These are phyloP conservation scores for Machaerirhynchus nigripectus DNA, from an alignment of 2,113 vertebrate genomes.

Conservation along the genomic window DNA sequence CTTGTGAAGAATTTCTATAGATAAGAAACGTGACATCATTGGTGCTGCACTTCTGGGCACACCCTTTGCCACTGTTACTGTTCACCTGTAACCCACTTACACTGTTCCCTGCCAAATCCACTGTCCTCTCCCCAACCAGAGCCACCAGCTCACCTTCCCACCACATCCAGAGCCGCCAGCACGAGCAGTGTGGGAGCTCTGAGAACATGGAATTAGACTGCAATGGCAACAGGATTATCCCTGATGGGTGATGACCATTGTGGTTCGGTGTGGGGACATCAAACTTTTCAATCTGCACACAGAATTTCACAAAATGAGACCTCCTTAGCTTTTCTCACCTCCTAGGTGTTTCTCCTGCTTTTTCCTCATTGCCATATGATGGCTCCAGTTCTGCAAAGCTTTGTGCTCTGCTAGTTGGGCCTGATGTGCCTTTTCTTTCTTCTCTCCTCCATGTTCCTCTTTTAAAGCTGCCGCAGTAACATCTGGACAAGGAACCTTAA, in stretches of 20 bases:
- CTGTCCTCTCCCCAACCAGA: background rate
- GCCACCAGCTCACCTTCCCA: background rate
- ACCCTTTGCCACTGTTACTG: background rate
- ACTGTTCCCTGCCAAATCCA: background rate
- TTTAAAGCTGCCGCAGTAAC: background rate
- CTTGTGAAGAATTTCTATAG: constrained; percentile 74
- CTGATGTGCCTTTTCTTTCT: background rate
- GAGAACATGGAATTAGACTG: background rate
- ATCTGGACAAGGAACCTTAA: constrained; percentile 26
- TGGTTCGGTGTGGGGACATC: background rate
- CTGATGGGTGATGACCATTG: background rate
- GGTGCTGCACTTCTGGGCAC: background rate
- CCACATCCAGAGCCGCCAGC: background rate
- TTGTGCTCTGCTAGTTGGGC: constrained; percentile 58
- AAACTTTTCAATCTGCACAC: background rate
- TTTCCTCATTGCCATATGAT: constrained; percentile 75
- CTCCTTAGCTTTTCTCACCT: constrained; percentile 69
- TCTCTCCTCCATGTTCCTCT: background rate
- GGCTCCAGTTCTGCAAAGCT: constrained; percentile 84
- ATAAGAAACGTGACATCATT: background rate
- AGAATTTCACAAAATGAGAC: background rate
- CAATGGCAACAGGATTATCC: background rate
- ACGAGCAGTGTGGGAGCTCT: background rate
- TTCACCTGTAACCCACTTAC: background rate
- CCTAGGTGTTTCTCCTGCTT: constrained; percentile 80